These are phyloP conservation scores for Emydura subglobosa DNA, from an alignment of 2,113 vertebrate species.

Conservation along the genomic window DNA sequence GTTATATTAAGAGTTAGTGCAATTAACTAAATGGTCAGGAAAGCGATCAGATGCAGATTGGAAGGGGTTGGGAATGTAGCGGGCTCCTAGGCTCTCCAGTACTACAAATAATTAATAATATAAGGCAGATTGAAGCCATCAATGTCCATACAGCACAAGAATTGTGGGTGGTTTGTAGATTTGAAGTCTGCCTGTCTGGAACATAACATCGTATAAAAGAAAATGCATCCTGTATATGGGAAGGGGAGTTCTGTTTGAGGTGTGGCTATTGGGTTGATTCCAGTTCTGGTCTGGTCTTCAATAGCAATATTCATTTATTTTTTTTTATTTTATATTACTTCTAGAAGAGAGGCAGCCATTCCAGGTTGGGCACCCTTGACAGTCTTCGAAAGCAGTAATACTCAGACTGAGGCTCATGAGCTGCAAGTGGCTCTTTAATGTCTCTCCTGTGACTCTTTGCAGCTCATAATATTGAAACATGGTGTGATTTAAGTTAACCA, in stretches of 20 bases:
- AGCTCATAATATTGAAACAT: too few relatives aligned
- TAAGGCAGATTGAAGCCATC: not conserved
- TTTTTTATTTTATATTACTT: not conserved
- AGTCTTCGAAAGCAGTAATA: not conserved
- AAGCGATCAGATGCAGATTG: not conserved
- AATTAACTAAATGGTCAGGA: accelerated
- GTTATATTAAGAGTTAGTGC: not conserved
- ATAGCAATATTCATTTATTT: not conserved
- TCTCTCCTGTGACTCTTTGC: too few relatives aligned
- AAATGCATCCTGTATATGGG: not conserved
- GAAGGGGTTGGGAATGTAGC: not conserved
- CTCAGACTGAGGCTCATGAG: too few relatives aligned
- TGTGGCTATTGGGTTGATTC: not conserved
- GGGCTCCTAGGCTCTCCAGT: not conserved
- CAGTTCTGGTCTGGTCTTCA: not conserved
- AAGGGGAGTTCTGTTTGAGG: not conserved
- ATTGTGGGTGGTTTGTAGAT: not conserved
- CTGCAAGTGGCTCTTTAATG: too few relatives aligned
- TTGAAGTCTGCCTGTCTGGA: not conserved
- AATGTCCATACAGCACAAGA: not conserved
- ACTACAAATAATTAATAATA: not conserved
- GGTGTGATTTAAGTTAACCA: too few relatives aligned
- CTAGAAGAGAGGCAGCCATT: not conserved
- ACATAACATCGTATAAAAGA: not conserved
- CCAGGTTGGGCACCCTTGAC: not conserved